Evolutionary conservation across 2,113 vertebrate species (phyloP).

Genomic region (Mormoops blainvillei): DNA sequence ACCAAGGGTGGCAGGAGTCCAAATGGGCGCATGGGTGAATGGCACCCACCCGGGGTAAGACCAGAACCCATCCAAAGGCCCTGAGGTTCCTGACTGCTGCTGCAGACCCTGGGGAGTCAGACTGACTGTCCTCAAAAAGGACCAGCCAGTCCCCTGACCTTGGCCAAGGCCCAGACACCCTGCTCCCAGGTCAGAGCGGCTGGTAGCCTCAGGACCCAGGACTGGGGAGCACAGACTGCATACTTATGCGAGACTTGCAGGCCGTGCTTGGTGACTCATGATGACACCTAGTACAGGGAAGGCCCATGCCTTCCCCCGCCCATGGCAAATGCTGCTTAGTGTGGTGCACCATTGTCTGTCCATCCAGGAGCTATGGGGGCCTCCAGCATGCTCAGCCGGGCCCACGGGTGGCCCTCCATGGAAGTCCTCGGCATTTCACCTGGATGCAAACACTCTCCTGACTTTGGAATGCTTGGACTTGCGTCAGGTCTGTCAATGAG

Average conservation of each 20-base stretch:
- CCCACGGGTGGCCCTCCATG: background rate
- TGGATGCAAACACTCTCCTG: background rate
- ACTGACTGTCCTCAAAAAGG: background rate
- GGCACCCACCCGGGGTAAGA: too few relatives aligned
- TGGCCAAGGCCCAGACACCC: background rate
- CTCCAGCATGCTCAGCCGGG: background rate
- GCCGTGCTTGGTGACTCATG: background rate
- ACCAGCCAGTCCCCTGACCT: background rate
- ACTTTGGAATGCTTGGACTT: background rate
- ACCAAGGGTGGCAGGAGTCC: background rate
- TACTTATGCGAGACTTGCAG: background rate
- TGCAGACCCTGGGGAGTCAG: background rate
- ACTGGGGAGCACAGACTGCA: background rate
- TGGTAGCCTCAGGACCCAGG: background rate
- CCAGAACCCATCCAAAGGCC: background rate
- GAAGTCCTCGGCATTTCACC: background rate
- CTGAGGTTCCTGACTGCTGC: background rate
- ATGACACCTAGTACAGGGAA: background rate
- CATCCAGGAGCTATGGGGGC: background rate
- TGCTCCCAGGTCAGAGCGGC: background rate
- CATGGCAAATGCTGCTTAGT: background rate
- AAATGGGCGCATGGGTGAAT: background rate
- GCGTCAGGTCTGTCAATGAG: background rate
- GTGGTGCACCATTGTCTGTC: rapidly evolving
- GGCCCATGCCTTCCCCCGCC: background rate